Percentiles rank a stretch among this genome's conserved stretches.
phyloP scores from a whole-genome alignment of 2,797 vertebrate genomes.

The Menidia menidia region DNA sequence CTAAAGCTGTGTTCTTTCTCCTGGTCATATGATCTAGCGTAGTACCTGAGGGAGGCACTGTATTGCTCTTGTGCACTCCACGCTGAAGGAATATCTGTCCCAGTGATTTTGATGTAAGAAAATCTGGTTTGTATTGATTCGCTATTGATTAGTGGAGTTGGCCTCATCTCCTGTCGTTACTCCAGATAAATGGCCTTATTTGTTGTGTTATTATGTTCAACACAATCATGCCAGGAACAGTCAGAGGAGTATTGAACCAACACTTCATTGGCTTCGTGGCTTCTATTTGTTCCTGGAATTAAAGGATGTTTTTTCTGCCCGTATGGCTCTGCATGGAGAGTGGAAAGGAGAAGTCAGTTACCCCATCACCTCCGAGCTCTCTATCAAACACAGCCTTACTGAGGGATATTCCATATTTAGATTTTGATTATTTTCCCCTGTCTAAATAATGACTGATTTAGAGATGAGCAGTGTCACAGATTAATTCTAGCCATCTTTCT shows the following conservation, averaged over 20 bases:
- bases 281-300: slow-evolving; percentile 77
- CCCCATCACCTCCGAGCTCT: slow-evolving; percentile 52
- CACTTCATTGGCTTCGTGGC: slow-evolving; percentile 78
- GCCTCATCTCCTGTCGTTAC: slow-evolving; percentile 80
- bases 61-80: slow-evolving; percentile 74
- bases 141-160: slow-evolving; percentile 73
- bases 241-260: slow-evolving; percentile 79
- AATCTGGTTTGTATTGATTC: slow-evolving; percentile 82
- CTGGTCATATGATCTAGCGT: slow-evolving; percentile 61
- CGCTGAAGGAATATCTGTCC: slow-evolving; percentile 75
- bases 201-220: slow-evolving; percentile 85
- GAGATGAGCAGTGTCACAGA: slow-evolving; percentile 67
- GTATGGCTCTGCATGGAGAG: slow-evolving; percentile 37
- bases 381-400: slow-evolving; percentile 52
- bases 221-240: slow-evolving; percentile 80
- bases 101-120: slow-evolving; percentile 83
- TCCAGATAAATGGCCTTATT: slow-evolving; percentile 82
- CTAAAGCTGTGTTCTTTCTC: slow-evolving; percentile 47
- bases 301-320: slow-evolving; percentile 61
- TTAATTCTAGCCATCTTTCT: slow-evolving; percentile 52
- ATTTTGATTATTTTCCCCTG: slow-evolving; percentile 50
- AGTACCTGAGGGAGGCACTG: slow-evolving; percentile 60
- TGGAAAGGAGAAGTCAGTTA: slow-evolving; percentile 58
- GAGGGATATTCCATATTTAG: slow-evolving; percentile 21
- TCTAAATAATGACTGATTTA: slow-evolving; percentile 70